Evolutionary conservation across 2,113 vertebrate species (phyloP).

Genomic region (Nibea albiflora): DNA sequence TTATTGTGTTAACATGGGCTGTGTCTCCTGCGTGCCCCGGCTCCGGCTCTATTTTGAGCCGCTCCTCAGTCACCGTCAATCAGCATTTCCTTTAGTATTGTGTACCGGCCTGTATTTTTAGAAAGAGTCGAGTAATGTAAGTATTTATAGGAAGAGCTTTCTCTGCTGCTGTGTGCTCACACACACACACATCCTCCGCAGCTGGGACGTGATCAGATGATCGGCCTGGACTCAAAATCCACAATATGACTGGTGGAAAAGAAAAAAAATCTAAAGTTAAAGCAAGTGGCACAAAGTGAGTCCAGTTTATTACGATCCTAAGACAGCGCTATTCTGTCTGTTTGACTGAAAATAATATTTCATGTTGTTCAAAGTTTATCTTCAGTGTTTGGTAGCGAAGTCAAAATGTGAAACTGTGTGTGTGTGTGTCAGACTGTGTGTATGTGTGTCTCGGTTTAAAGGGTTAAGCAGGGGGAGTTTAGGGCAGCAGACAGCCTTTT

Average conservation of each 20-base stretch:
- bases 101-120: conserved; percentile 67
- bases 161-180: conserved; percentile 30
- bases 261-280: too few species aligned
- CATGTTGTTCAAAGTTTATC: not conserved
- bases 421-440: conserved; percentile 14
- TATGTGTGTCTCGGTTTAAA: conserved; percentile 70
- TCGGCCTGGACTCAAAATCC: too few species aligned
- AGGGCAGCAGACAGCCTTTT: conserved; percentile 87
- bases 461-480: conserved; percentile 82
- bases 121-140: conserved; percentile 68
- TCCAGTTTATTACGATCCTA: not conserved
- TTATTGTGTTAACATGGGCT: not conserved
- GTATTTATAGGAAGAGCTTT: conserved; percentile 75
- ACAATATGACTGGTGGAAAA: not conserved
- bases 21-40: conserved; percentile 6
- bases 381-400: conserved; percentile 2
- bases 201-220: not conserved
- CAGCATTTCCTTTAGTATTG: conserved; percentile 74
- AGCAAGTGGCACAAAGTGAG: not conserved
- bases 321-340: not conserved
- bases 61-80: conserved; percentile 46
- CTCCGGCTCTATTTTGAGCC: conserved; percentile 48
- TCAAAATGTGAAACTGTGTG: not conserved
- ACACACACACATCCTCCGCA: conserved; percentile 57
- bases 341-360: not conserved